These are phyloP conservation scores for Blastobasis adustella DNA, from an alignment of 2,888 invertebrate species.

Conservation along the genomic window DNA sequence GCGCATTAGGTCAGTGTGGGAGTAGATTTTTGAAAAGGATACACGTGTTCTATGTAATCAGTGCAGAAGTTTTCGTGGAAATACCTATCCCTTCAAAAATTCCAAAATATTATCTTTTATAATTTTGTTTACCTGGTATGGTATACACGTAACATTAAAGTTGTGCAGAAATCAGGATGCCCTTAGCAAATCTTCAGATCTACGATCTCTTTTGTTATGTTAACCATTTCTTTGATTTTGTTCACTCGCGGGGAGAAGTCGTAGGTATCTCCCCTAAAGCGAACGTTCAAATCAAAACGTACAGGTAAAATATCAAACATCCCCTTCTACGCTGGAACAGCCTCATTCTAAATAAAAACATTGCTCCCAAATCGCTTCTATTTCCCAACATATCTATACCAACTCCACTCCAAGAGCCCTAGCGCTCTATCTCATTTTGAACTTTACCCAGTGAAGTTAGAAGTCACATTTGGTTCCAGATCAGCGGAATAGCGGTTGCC, in stretches of 20 bases:
- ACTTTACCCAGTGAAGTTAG: constrained; percentile 25
- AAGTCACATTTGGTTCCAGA: constrained; percentile 1
- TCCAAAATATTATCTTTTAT: too few species aligned
- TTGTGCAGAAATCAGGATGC: too few species aligned
- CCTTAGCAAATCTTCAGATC: too few species aligned
- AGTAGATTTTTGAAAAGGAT: too few species aligned
- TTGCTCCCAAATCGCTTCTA: constrained; percentile 67
- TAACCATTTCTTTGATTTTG: constrained; percentile 13
- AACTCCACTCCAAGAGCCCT: constrained; percentile 19
- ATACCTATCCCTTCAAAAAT: too few species aligned
- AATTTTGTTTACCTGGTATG: too few species aligned
- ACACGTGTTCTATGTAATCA: too few species aligned
- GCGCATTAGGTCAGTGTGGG: too few species aligned
- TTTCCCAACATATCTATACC: constrained; percentile 54
- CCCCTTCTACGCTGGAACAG: constrained; percentile 46
- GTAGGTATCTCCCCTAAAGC: constrained; percentile 9
- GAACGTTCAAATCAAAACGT: constrained; percentile 50
- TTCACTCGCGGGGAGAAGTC: not conserved
- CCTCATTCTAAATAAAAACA: constrained; percentile 71
- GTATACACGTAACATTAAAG: too few species aligned
- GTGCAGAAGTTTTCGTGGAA: too few species aligned
- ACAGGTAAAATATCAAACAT: constrained; percentile 59
- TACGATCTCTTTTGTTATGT: not conserved
- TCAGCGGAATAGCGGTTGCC: constrained; percentile 19
- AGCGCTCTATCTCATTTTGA: constrained; percentile 9